Evolutionary conservation across 2,888 invertebrate species (phyloP).

Genomic region (Synanthedon vespiformis): DNA sequence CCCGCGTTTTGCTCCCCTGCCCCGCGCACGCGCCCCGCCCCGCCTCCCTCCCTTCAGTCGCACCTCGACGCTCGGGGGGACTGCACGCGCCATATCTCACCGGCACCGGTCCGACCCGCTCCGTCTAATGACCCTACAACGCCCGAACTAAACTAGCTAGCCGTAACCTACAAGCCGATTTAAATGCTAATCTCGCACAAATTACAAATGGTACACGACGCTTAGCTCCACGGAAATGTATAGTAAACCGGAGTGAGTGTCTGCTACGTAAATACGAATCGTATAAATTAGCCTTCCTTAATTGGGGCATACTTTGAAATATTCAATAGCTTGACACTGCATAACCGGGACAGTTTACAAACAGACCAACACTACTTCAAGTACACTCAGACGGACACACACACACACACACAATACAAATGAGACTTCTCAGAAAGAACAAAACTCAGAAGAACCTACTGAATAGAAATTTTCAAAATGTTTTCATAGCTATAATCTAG

Average conservation of each 20-base stretch:
- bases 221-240: not conserved
- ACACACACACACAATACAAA: no score
- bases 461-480: no score
- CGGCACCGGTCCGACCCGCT: not conserved
- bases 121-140: slow-evolving; percentile 11
- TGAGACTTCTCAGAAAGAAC: no score
- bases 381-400: no score
- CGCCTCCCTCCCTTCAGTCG: not conserved
- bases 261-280: not conserved
- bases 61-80: slow-evolving; percentile 10
- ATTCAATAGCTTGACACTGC: no score
- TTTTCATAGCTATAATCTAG: no score
- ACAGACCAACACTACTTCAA: no score
- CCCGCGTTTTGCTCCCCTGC: slow-evolving; percentile 16
- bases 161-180: slow-evolving; percentile 22
- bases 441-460: no score
- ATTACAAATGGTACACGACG: slow-evolving; percentile 4
- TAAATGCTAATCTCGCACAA: slow-evolving; percentile 24
- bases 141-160: slow-evolving; percentile 11
- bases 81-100: slow-evolving; percentile 13
- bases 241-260: not conserved
- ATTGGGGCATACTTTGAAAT: not conserved
- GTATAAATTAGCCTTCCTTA: not conserved
- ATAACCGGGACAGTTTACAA: no score
- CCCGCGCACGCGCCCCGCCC: slow-evolving; percentile 25